phyloP scores from a whole-genome alignment of 2,113 vertebrate genomes.

The Salvator merianae region DNA sequence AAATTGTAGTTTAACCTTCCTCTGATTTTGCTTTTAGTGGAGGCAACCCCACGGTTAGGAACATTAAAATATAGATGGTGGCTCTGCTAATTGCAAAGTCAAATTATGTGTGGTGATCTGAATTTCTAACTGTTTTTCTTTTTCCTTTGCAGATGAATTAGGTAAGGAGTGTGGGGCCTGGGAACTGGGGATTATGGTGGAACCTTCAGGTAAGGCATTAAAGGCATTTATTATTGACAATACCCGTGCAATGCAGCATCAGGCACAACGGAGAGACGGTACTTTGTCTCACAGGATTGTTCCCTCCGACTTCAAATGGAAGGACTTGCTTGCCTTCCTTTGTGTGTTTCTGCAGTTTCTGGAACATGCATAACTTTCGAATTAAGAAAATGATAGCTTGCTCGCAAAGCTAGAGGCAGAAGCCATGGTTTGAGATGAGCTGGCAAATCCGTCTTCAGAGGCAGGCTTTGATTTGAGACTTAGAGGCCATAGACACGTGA shows the following conservation, averaged over 20 bases:
- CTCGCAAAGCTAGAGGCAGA: not conserved
- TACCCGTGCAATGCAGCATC: too few species aligned
- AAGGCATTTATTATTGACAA: not conserved
- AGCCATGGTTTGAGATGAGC: not conserved
- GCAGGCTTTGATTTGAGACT: too few species aligned
- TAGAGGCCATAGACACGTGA: too few species aligned
- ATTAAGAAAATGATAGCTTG: not conserved
- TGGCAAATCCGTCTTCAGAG: not conserved
- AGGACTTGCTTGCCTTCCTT: not conserved
- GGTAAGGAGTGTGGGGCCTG: constrained; percentile 16
- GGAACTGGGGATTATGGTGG: not conserved
- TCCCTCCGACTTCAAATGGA: too few species aligned
- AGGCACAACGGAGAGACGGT: not conserved
- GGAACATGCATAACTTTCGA: not conserved
- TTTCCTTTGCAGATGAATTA: constrained; percentile 39
- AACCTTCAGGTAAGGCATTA: not conserved
- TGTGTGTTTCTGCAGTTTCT: not conserved
- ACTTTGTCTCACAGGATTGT: too few species aligned
- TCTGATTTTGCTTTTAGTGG: too few species aligned
- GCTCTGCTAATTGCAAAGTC: too few species aligned
- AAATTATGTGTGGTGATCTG: too few species aligned
- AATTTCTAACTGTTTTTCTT: not conserved
- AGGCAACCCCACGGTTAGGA: too few species aligned
- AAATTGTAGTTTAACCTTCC: too few species aligned
- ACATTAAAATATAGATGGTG: too few species aligned